Conservation (phyloP, 2,113 vertebrate genomes). For the Pavo muticus region DNA sequence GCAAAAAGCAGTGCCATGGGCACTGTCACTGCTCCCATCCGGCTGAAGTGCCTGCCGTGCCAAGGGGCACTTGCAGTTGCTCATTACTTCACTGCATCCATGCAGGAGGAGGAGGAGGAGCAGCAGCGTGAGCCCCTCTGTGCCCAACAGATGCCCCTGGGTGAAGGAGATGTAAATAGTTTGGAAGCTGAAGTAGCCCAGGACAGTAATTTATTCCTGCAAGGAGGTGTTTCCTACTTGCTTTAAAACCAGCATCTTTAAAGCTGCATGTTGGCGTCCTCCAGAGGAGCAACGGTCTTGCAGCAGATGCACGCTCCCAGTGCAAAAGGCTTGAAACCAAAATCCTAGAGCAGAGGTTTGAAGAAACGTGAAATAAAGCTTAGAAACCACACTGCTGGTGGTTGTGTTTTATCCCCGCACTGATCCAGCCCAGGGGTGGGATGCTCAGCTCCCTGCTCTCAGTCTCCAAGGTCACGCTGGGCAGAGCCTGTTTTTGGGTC, state of each 20-base stretch:
- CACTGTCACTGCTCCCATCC: not conserved
- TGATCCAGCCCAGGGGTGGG: not conserved
- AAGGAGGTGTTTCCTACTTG: conserved; percentile 10
- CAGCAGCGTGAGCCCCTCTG: not conserved
- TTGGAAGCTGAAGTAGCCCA: conserved; percentile 11
- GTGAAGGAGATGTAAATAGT: not conserved
- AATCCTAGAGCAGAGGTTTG: not conserved
- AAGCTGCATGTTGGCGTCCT: not conserved
- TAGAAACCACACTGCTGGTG: not conserved
- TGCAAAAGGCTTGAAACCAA: conserved; percentile 52
- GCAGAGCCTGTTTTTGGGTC: not conserved
- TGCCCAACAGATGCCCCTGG: not conserved
- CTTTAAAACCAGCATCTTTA: not conserved
- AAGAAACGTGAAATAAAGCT: not conserved
- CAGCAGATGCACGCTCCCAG: not conserved
- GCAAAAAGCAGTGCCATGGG: not conserved
- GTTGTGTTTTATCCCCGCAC: not conserved
- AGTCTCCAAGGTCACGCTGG: not conserved
- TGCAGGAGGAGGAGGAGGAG: not conserved
- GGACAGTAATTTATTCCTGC: not conserved
- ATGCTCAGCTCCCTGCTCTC: not conserved
- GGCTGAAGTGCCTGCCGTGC: conserved; percentile 55
- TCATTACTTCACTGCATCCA: not conserved
- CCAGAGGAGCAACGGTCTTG: not conserved
- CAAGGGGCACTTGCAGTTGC: not conserved